A percentile compares a stretch with the other conserved stretches of the same genome.
Evolutionary conservation across 2,888 invertebrate species (phyloP).

Genomic region (Balanococcus diminutus): DNA sequence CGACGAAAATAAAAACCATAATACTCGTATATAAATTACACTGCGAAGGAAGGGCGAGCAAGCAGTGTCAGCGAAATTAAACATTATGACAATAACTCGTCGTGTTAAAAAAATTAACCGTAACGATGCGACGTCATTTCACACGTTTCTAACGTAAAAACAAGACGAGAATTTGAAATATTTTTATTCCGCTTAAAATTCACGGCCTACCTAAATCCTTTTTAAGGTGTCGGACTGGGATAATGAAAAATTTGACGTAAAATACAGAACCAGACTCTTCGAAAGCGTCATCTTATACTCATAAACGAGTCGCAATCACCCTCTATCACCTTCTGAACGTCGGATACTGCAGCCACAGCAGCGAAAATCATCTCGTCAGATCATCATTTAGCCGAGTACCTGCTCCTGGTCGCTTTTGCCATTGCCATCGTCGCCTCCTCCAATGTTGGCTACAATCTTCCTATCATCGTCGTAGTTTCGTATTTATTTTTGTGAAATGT

Average conservation of each 20-base stretch:
- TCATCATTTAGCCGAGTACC: not conserved
- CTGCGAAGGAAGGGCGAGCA: not conserved
- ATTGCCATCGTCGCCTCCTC: not conserved
- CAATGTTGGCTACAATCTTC: not conserved
- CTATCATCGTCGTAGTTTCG: not conserved
- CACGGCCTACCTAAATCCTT: too few species aligned
- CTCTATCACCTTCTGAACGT: not conserved
- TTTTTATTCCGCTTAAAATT: not conserved
- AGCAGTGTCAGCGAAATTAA: not conserved
- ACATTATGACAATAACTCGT: not conserved
- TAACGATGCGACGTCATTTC: not conserved
- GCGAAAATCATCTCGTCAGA: not conserved
- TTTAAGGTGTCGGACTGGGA: too few species aligned
- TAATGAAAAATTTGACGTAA: not conserved
- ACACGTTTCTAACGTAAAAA: not conserved
- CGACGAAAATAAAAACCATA: not conserved
- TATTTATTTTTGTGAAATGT: not conserved
- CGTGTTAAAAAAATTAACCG: not conserved
- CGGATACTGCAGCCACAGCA: not conserved
- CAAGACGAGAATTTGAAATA: not conserved
- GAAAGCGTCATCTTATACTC: not conserved
- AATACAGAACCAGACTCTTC: not conserved
- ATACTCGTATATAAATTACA: not conserved
- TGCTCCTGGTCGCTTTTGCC: not conserved
- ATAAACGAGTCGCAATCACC: too few species aligned